These are phyloP conservation scores for Ladona fulva DNA, from an alignment of 1,140 invertebrate genomes.

Conservation along the genomic window DNA sequence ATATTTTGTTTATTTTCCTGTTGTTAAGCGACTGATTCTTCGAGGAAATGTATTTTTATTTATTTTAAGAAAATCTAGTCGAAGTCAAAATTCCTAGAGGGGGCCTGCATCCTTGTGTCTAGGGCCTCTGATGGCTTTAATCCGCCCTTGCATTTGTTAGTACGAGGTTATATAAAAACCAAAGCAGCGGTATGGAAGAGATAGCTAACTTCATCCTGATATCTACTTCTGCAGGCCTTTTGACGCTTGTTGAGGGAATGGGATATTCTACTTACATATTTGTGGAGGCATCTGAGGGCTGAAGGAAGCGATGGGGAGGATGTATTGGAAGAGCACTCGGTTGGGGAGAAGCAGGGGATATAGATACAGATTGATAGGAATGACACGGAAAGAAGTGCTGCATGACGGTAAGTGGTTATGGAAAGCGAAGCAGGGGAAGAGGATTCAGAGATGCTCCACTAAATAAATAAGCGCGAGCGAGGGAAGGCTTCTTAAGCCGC, in stretches of 20 bases:
- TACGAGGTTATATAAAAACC: no score
- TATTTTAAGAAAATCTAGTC: no score
- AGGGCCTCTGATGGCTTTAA: no score
- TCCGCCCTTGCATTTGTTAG: no score
- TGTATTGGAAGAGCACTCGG: neutral
- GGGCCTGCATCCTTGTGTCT: no score
- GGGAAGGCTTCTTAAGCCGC: neutral
- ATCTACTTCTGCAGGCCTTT: no score
- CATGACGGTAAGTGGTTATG: constrained; percentile 3
- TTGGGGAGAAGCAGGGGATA: neutral
- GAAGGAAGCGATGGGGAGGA: neutral
- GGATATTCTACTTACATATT: neutral
- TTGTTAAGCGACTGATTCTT: no score
- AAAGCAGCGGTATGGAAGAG: no score
- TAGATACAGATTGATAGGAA: neutral
- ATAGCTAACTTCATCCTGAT: no score
- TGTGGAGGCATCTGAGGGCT: neutral
- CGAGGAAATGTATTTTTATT: no score
- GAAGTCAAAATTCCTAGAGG: no score
- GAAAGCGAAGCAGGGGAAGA: neutral
- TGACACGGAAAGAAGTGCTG: neutral
- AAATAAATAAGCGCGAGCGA: constrained; percentile 11
- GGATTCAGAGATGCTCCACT: neutral
- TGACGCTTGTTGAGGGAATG: neutral
- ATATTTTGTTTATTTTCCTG: no score